These are phyloP conservation scores for Lamprotornis superbus DNA, from an alignment of 2,113 vertebrate species.

Conservation along the genomic window DNA sequence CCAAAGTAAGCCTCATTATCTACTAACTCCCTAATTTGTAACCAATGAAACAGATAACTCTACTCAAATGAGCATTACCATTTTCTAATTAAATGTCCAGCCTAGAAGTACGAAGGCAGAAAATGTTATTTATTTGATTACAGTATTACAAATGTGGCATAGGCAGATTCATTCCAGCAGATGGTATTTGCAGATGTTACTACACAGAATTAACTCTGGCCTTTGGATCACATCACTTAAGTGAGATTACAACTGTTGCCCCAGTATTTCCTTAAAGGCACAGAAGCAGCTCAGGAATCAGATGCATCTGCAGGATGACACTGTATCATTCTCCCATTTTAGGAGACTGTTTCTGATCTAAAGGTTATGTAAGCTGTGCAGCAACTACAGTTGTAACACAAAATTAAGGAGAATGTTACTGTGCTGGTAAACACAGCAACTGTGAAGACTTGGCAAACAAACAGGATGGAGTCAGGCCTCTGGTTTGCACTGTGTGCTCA, in stretches of 20 bases:
- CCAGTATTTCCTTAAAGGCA: neutral
- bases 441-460: neutral
- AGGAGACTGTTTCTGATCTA: neutral
- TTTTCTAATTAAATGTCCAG: conserved; percentile 32
- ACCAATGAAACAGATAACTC: conserved; percentile 15
- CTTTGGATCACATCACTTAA: neutral
- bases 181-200: conserved; percentile 38
- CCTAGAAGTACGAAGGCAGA: neutral
- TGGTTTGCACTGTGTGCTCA: neutral
- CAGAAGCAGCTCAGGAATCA: neutral
- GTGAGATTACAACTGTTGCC: neutral
- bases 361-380: neutral
- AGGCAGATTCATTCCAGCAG: neutral
- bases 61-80: conserved; percentile 3
- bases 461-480: neutral
- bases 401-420: neutral
- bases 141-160: neutral
- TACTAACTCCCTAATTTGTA: conserved; percentile 19
- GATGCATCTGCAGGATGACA: neutral
- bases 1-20: conserved; percentile 1
- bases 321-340: neutral
- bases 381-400: neutral
- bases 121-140: conserved; percentile 37
- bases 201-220: neutral
- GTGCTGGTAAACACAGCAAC: neutral